Base-by-base conservation (phyloP, 2,113 vertebrate species). In the Gorsachius goisagi region DNA sequence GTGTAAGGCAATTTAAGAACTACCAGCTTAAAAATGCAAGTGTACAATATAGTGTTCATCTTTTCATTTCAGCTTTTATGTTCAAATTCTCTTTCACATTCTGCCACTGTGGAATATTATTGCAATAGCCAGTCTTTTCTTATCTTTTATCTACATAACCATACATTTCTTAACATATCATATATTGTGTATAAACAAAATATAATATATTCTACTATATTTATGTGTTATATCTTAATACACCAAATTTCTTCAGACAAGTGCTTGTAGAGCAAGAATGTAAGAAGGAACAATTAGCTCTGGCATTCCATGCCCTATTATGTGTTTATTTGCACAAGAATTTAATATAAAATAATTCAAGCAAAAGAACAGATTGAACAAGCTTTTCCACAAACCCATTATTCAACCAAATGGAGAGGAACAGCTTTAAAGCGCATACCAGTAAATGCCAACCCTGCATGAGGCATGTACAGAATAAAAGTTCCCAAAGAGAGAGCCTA, bases 371-470 rank as follows among this genome's bases (percentile, higher is more conserved):
- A 5, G 64, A 80, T 44, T 59, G 72, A 88, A 78, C 56, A 90
- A 79, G 72, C 56, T 92, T 76, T 76, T 58, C 67, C 39, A 92
- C 80, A 89, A 84, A 9, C 5, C 17, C 9, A 62, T 89, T 94
- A 92, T 76, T 68, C 53, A 68, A 39, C n/a, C 32, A 96, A 95
- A 88, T 21, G 69, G 53, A 86, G 72, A 75, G 80, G 77, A 93
- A 94, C 39, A 81, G 23, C 63, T 66, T 47, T 39, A 79, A 26
- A 79, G n/a, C 19, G 55, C 16, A n/a, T 20, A 35, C 37, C 52
- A 86, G 28, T 17, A 93, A 92, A 44, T 15, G 44, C 52, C 39
- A 83, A 24, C 9, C 35, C 49, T 49, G 44, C 33, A 62, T 2
- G 26, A 80, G 44, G 33, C 18, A 37, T 3, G 22, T 41, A 47